A percentile compares a stretch with the other conserved stretches of the same genome.
These are phyloP conservation scores for Hippoglossus hippoglossus DNA, from an alignment of 2,797 vertebrate genomes.

Conservation along the genomic window DNA sequence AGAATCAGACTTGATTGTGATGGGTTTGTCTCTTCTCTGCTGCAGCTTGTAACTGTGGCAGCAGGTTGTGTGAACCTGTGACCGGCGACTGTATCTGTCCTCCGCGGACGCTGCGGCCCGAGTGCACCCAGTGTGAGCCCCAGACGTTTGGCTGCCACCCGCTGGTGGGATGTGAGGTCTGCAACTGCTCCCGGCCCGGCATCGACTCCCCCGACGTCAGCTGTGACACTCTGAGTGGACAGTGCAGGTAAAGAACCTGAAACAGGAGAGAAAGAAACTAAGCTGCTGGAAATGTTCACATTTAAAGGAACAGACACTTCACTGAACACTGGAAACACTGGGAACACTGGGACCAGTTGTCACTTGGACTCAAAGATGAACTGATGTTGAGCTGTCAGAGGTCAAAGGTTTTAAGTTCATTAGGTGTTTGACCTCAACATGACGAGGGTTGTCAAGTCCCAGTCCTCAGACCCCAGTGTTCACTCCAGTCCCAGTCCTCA, in stretches of 20 bases:
- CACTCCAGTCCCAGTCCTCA: too few relatives aligned
- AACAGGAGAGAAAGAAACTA: too few relatives aligned
- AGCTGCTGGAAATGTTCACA: too few relatives aligned
- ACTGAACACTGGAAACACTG: too few relatives aligned
- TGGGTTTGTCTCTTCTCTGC: neutral
- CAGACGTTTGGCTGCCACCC: constrained; percentile 96
- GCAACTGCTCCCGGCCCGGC: constrained; percentile 91
- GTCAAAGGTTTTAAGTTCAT: too few relatives aligned
- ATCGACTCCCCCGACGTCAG: constrained; percentile 82
- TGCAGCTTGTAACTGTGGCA: constrained; percentile 91
- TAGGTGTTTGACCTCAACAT: too few relatives aligned
- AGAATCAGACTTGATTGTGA: neutral
- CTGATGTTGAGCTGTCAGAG: too few relatives aligned
- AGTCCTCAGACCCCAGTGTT: too few relatives aligned
- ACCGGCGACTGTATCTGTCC: constrained; percentile 95
- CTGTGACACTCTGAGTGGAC: constrained; percentile 90
- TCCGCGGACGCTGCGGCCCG: constrained; percentile 89
- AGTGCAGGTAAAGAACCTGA: constrained; percentile 88
- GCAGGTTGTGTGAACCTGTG: constrained; percentile 90
- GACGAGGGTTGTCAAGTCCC: too few relatives aligned
- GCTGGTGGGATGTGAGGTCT: constrained; percentile 93
- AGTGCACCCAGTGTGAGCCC: constrained; percentile 90
- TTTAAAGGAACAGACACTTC: too few relatives aligned
- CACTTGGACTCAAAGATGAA: too few relatives aligned
- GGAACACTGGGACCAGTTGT: too few relatives aligned